Evolutionary conservation across 2,113 vertebrate species (phyloP).

Genomic region (Albula goreensis): DNA sequence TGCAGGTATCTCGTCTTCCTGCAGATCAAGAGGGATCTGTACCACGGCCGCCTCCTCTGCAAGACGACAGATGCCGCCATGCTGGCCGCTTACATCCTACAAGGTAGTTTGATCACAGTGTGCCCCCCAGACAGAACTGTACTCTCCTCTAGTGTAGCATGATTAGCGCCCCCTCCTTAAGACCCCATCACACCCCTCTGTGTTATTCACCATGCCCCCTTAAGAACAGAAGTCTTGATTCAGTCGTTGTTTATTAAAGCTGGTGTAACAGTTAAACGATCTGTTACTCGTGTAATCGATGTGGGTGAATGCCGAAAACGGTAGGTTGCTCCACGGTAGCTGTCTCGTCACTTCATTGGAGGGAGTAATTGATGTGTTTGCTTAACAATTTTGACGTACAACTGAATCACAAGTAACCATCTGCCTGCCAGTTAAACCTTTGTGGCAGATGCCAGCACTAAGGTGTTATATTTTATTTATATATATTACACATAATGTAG

Average conservation of each 20-base stretch:
- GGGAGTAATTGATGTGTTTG: slow-evolving; percentile 52
- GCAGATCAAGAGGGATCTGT: slow-evolving; percentile 98
- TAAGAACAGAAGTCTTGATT: background rate
- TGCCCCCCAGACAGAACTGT: background rate
- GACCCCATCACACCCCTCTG: background rate
- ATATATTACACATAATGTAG: too few relatives aligned
- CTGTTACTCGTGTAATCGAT: background rate
- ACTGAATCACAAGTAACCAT: slow-evolving; percentile 43
- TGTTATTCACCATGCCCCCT: background rate
- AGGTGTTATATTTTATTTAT: too few relatives aligned
- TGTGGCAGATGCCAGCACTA: background rate
- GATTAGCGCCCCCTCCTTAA: background rate
- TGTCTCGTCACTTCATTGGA: slow-evolving; percentile 53
- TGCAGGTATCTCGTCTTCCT: slow-evolving; percentile 94
- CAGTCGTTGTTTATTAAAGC: slow-evolving; percentile 20
- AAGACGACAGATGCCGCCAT: slow-evolving; percentile 92
- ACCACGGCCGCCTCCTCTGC: slow-evolving; percentile 94
- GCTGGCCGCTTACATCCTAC: slow-evolving; percentile 92
- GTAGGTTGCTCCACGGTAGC: background rate
- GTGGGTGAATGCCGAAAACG: background rate
- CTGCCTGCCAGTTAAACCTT: slow-evolving; percentile 15
- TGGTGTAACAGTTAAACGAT: background rate
- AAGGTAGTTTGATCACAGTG: slow-evolving; percentile 75
- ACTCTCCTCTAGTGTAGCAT: background rate
- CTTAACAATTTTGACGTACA: slow-evolving; percentile 45